Conservation (phyloP, 2,888 invertebrate species). For the Temnothorax rugatulus region DNA sequence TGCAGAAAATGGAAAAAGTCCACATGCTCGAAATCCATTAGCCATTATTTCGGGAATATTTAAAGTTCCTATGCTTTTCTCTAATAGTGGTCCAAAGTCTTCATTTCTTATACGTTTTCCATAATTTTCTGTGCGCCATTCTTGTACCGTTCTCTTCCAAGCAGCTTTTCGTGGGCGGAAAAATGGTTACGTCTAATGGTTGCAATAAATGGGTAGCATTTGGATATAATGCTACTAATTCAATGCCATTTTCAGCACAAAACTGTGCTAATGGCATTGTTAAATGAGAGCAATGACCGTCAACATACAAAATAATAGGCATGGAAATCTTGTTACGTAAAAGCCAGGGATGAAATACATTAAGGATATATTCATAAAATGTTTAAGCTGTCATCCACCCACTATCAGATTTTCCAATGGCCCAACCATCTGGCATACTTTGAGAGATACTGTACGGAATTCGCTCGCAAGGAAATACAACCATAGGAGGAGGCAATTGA, state of each 20-base stretch:
- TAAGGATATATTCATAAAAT: neutral
- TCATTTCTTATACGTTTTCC: slow-evolving; percentile 1
- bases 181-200: slow-evolving; percentile 46
- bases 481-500: neutral
- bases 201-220: slow-evolving; percentile 41
- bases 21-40: no score
- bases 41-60: neutral
- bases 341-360: slow-evolving; percentile 41
- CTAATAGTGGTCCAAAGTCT: slow-evolving; percentile 2
- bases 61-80: neutral
- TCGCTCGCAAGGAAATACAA: neutral
- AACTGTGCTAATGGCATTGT: neutral
- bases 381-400: neutral
- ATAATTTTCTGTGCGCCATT: slow-evolving; percentile 8
- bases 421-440: neutral
- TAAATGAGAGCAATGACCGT: slow-evolving; percentile 26
- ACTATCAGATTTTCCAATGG: neutral
- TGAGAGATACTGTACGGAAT: slow-evolving; percentile 4
- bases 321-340: neutral
- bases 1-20: no score
- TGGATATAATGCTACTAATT: slow-evolving; percentile 49
- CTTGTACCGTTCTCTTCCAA: slow-evolving; percentile 13
- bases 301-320: slow-evolving; percentile 35
- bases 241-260: slow-evolving; percentile 7
- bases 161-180: slow-evolving; percentile 27